Conservation (phyloP, 2,888 invertebrate species). For the Bembecia ichneumoniformis region DNA sequence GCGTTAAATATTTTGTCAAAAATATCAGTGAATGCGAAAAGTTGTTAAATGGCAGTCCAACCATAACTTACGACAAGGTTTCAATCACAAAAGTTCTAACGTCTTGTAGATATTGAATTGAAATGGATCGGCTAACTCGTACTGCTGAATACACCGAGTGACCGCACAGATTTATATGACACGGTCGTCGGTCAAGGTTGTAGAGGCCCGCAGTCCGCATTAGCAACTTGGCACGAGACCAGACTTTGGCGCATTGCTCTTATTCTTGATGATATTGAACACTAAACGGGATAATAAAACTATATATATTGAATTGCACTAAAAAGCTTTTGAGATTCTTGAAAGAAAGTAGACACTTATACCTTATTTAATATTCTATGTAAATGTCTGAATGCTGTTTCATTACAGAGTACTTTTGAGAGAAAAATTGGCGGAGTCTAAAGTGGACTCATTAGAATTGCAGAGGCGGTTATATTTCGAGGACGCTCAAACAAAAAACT, state of each 20-base stretch:
- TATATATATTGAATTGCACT: neutral
- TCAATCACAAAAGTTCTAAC: no score
- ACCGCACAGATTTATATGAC: conserved; percentile 32
- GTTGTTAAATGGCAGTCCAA: no score
- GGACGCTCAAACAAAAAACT: conserved; percentile 53
- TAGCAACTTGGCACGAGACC: conserved; percentile 49
- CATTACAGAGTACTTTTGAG: no score
- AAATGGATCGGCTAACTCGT: conserved; percentile 20
- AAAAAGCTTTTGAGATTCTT: no score
- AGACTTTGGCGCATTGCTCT: conserved; percentile 20
- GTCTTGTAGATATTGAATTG: no score
- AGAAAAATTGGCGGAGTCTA: conserved; percentile 11
- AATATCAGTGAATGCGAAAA: no score
- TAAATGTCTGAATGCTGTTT: no score
- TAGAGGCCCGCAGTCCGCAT: conserved; percentile 50
- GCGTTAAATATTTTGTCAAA: no score
- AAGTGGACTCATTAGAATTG: conserved; percentile 35
- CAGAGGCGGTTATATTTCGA: conserved; percentile 62
- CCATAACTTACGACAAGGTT: no score
- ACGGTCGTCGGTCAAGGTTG: conserved; percentile 59
- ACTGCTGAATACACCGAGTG: conserved; percentile 16
- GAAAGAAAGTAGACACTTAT: no score
- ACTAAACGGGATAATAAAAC: neutral
- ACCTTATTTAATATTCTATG: no score
- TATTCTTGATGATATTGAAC: neutral